Conservation (phyloP, 1,140 invertebrate species). For the Atta texana region DNA sequence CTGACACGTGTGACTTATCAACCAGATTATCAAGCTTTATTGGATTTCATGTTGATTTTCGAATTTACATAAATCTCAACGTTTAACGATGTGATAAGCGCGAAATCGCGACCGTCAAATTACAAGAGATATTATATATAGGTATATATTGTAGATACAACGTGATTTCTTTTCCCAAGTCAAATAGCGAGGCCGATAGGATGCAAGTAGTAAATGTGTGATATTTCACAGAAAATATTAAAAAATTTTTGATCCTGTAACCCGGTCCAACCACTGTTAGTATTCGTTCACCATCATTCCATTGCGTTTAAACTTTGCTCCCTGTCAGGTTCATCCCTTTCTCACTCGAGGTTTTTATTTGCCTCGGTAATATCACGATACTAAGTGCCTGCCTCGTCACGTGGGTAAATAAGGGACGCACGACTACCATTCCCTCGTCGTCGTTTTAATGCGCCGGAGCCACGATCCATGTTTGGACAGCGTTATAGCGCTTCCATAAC, state of each 20-base stretch:
- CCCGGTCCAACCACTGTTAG: background rate
- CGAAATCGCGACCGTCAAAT: background rate
- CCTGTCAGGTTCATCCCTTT: background rate
- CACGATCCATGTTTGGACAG: conserved; percentile 74
- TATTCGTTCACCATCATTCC: conserved; percentile 34
- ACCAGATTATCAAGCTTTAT: conserved; percentile 75
- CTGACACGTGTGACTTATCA: conserved; percentile 71
- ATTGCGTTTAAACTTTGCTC: conserved; percentile 62
- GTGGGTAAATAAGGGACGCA: conserved; percentile 74
- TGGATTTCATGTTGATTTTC: conserved; percentile 61
- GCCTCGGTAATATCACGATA: conserved; percentile 74
- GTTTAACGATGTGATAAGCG: conserved; percentile 37
- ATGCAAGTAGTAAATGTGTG: background rate
- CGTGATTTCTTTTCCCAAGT: background rate
- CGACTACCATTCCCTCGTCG: conserved; percentile 46
- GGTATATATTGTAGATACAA: background rate
- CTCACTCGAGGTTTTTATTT: conserved; percentile 72
- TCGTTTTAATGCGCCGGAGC: conserved; percentile 68
- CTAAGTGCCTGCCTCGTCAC: conserved; percentile 74
- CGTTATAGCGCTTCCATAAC: conserved; percentile 68
- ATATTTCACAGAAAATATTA: background rate
- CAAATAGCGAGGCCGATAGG: background rate
- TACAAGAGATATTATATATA: background rate
- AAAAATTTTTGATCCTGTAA: background rate
- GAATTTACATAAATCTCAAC: conserved; percentile 73